Conservation (phyloP, 2,888 invertebrate species). For the Marasmarcha lunaedactyla region DNA sequence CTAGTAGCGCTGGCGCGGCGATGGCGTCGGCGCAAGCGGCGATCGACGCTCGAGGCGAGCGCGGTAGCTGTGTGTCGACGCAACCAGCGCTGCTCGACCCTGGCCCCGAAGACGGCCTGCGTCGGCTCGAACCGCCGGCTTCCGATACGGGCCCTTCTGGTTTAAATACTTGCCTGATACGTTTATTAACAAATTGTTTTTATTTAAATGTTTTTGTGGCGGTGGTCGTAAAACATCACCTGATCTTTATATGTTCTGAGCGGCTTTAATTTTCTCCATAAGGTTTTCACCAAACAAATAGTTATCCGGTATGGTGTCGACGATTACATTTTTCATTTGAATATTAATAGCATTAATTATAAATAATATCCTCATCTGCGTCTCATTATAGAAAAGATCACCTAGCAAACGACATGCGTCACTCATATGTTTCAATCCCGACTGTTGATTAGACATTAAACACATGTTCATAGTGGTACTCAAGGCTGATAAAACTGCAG, state of each 20-base stretch:
- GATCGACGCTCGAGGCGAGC: not conserved
- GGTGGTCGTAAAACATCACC: not conserved
- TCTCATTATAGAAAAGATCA: conserved; percentile 7
- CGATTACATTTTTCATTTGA: conserved; percentile 2
- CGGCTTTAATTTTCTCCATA: conserved; percentile 2
- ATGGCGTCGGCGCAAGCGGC: not conserved
- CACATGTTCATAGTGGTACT: not conserved
- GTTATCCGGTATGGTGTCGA: not conserved
- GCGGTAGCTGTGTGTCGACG: not conserved
- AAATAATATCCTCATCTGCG: not conserved
- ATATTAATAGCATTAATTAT: conserved; percentile 2
- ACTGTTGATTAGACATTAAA: not conserved
- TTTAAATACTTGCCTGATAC: conserved; percentile 2
- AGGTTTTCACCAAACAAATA: conserved; percentile 4
- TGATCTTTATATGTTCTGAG: conserved; percentile 4
- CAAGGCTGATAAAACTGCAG: not conserved
- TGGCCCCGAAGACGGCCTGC: not conserved
- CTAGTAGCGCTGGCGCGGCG: not conserved
- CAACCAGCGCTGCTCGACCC: not conserved
- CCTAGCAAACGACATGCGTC: conserved; percentile 10
- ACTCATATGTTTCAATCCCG: not conserved
- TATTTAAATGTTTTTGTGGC: not conserved
- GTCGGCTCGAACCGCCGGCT: conserved; percentile 1
- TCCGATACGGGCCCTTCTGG: conserved; percentile 3
- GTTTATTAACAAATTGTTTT: conserved; percentile 1